Percentiles rank a stretch among this genome's conserved stretches.
Conservation (phyloP, 2,797 vertebrate genomes). For the Macrochelys suwanniensis region DNA sequence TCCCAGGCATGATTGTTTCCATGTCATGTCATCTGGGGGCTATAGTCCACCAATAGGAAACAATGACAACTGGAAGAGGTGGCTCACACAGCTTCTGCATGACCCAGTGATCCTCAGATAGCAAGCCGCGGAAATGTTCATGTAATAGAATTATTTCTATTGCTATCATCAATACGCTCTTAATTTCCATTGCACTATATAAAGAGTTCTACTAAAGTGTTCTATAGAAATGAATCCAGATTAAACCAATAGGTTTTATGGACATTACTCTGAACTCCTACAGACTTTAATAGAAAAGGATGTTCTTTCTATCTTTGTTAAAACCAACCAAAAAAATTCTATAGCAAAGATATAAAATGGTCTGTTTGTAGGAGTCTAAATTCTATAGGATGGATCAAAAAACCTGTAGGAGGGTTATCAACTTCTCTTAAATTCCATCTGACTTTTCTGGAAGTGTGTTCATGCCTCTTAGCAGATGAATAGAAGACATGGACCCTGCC, state of each 20-base stretch:
- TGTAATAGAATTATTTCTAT: fast-evolving
- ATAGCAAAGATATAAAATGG: not conserved
- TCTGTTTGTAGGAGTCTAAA: not conserved
- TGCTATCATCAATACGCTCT: not conserved
- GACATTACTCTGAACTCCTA: not conserved
- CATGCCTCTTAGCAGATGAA: not conserved
- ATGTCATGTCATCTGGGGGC: not conserved
- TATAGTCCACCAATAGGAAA: not conserved
- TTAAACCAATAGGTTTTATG: not conserved
- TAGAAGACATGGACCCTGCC: not conserved
- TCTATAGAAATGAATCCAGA: not conserved
- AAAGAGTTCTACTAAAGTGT: not conserved
- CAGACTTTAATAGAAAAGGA: not conserved
- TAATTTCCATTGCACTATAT: not conserved
- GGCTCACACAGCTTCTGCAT: not conserved
- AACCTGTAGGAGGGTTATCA: not conserved
- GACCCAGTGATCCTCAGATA: fast-evolving
- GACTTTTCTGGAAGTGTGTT: not conserved
- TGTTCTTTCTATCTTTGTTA: not conserved
- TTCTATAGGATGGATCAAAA: not conserved
- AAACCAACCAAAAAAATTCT: not conserved
- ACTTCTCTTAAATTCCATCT: not conserved
- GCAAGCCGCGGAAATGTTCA: fast-evolving
- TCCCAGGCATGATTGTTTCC: not conserved
- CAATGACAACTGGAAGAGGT: not conserved